Percentiles rank a stretch among this genome's conserved stretches.
Evolutionary conservation across 1,140 invertebrate species (phyloP).

Genomic region (Chymomyza costata): DNA sequence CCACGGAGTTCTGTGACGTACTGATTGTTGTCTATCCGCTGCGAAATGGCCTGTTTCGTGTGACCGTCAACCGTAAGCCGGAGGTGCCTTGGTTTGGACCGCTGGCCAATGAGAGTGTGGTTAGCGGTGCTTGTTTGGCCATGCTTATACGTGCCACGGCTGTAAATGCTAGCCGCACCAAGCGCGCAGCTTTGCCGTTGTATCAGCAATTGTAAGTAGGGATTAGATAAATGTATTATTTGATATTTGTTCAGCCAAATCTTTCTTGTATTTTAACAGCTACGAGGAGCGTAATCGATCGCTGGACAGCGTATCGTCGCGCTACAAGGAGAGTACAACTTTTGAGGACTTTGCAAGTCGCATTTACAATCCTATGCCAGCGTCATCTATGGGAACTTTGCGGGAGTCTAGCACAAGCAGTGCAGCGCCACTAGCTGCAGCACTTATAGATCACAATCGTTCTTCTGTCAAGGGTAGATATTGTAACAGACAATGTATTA

Average conservation of each 20-base stretch:
- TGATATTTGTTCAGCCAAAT: not conserved
- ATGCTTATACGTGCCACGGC: slow-evolving; percentile 93
- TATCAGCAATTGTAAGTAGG: slow-evolving; percentile 92
- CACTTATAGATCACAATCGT: slow-evolving; percentile 76
- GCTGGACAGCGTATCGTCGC: slow-evolving; percentile 90
- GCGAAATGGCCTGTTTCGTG: slow-evolving; percentile 86
- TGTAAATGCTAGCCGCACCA: slow-evolving; percentile 92
- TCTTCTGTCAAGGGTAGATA: slow-evolving; percentile 63
- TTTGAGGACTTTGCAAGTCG: slow-evolving; percentile 94
- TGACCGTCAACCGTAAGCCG: slow-evolving; percentile 89
- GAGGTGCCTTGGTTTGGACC: slow-evolving; percentile 97
- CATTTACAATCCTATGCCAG: slow-evolving; percentile 87
- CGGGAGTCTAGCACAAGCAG: slow-evolving; percentile 54
- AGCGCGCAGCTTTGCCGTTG: slow-evolving; percentile 89
- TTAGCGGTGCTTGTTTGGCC: slow-evolving; percentile 88
- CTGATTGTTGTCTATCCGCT: slow-evolving; percentile 98
- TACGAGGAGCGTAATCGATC: slow-evolving; percentile 93
- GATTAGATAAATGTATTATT: not conserved
- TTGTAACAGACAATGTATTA: not conserved
- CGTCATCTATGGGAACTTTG: slow-evolving; percentile 52
- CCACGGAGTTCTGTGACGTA: slow-evolving; percentile 99
- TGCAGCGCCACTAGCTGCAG: slow-evolving; percentile 75
- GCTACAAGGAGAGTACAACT: slow-evolving; percentile 91
- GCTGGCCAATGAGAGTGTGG: slow-evolving; percentile 94
- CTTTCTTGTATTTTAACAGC: slow-evolving; percentile 77